phyloP scores from a whole-genome alignment of 2,888 invertebrate species.

The Cistogaster globosa region DNA sequence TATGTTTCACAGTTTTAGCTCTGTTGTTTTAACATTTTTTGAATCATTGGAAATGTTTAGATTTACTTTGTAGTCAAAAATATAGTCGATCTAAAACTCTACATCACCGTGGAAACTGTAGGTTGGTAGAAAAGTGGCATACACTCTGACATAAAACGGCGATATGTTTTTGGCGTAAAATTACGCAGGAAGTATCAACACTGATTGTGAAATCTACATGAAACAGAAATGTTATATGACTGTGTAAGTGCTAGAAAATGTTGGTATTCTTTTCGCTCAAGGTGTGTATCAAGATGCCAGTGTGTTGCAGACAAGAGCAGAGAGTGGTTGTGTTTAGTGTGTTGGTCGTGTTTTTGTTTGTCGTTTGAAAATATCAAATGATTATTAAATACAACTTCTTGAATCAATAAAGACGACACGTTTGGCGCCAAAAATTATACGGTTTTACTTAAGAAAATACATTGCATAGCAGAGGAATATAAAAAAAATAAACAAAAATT shows the following conservation, averaged over 20 bases:
- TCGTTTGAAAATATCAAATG: constrained; percentile 24
- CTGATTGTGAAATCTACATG: too few relatives aligned
- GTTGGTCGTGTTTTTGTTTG: constrained; percentile 32
- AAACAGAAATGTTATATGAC: background rate
- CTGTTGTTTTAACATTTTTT: too few relatives aligned
- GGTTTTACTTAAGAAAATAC: constrained; percentile 25
- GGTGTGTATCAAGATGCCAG: constrained; percentile 38
- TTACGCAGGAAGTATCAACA: too few relatives aligned
- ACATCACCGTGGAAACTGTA: too few relatives aligned
- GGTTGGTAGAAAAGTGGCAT: too few relatives aligned
- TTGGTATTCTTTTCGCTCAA: background rate
- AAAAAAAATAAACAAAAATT: background rate
- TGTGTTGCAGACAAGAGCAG: constrained; percentile 47
- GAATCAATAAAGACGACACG: constrained; percentile 26
- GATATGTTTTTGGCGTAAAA: too few relatives aligned
- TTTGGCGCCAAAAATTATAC: constrained; percentile 45
- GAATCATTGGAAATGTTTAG: too few relatives aligned
- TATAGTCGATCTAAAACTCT: too few relatives aligned
- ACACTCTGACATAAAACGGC: too few relatives aligned
- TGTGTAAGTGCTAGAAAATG: background rate
- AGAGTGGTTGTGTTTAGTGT: constrained; percentile 53
- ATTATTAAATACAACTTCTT: constrained; percentile 28
- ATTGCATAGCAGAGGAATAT: constrained; percentile 1
- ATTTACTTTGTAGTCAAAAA: too few relatives aligned
- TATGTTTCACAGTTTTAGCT: too few relatives aligned